Conservation (phyloP, 2,113 vertebrate species). For the Proterorhinus semilunaris region DNA sequence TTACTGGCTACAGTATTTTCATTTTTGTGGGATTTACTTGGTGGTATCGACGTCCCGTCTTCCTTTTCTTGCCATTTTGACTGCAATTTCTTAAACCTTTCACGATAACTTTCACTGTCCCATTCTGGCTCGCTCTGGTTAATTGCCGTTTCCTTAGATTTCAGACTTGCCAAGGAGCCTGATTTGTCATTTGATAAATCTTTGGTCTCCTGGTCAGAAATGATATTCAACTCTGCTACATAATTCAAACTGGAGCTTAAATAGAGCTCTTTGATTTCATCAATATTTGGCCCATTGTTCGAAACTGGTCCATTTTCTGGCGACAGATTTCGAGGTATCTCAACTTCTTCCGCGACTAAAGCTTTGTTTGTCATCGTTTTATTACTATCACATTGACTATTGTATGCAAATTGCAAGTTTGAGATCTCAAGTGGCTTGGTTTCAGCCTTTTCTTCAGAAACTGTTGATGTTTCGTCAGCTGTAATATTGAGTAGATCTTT, state of each 20-base stretch:
- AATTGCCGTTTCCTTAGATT: not conserved
- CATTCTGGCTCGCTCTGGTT: not conserved
- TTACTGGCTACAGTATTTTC: not conserved
- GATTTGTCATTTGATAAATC: not conserved
- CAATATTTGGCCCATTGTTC: not conserved
- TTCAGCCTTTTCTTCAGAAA: not conserved
- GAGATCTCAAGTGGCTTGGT: not conserved
- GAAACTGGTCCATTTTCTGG: constrained; percentile 30
- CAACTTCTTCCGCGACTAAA: not conserved
- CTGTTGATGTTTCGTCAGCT: not conserved
- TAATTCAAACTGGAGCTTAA: constrained; percentile 5
- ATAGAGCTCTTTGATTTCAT: not conserved
- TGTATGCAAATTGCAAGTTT: not conserved
- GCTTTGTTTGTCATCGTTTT: not conserved
- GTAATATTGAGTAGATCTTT: not conserved
- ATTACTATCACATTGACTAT: not conserved
- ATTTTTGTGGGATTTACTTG: not conserved
- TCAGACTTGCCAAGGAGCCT: not conserved
- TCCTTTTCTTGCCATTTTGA: constrained; percentile 1
- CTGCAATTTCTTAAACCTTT: not conserved
- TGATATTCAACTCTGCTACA: not conserved
- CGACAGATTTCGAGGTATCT: not conserved
- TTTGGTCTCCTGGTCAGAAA: not conserved
- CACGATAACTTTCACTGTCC: not conserved
- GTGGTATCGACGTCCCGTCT: not conserved